Evolutionary conservation across 2,113 vertebrate species (phyloP).

Genomic region (Myrmecophaga tridactyla): DNA sequence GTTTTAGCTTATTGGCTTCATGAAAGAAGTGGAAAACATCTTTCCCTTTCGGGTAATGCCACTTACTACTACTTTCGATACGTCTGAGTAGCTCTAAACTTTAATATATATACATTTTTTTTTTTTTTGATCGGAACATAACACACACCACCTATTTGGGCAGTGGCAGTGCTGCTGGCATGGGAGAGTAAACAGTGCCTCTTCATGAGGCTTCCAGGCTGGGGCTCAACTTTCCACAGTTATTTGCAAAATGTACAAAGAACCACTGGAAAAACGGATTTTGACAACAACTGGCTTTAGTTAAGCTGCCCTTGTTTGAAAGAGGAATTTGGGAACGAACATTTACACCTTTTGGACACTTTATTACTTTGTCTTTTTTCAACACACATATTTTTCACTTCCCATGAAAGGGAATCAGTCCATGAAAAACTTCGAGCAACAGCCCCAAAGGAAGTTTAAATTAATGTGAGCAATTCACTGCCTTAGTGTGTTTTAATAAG

Average conservation of each 20-base stretch:
- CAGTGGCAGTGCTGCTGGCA: background rate
- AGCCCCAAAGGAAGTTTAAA: slow-evolving; percentile 34
- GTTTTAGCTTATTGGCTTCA: slow-evolving; percentile 50
- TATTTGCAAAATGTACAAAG: slow-evolving; percentile 29
- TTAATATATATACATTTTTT: background rate
- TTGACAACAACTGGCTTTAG: slow-evolving; percentile 7
- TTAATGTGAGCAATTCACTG: background rate
- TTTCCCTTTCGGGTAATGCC: background rate
- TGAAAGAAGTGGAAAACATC: background rate
- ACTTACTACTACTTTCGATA: background rate
- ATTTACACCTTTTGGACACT: background rate
- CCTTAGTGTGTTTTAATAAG: background rate
- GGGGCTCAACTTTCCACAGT: background rate
- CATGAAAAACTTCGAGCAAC: background rate
- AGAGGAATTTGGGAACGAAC: background rate
- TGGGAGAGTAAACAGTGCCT: background rate
- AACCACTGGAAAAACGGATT: background rate
- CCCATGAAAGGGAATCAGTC: background rate
- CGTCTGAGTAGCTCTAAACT: background rate
- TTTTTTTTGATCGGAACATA: background rate
- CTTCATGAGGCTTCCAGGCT: background rate
- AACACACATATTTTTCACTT: background rate
- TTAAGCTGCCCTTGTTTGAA: slow-evolving; percentile 49
- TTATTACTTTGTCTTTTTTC: background rate
- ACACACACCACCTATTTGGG: background rate